Evolutionary conservation across 2,797 vertebrate genomes (phyloP).

Genomic region (Cichlasoma orientale): DNA sequence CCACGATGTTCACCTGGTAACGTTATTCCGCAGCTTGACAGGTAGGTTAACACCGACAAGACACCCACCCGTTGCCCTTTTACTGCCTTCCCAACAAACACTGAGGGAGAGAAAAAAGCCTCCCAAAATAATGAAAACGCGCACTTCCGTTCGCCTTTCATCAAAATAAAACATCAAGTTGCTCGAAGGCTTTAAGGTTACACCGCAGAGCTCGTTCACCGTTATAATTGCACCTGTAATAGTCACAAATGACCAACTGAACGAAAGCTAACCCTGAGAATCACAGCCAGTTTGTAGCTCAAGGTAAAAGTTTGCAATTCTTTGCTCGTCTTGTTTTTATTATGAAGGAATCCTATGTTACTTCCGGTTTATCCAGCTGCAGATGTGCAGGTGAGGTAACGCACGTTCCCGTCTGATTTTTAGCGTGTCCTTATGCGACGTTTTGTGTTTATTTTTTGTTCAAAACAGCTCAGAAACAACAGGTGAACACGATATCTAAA

Average conservation of each 20-base stretch:
- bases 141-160: slow-evolving; percentile 30
- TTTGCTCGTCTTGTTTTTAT: no score
- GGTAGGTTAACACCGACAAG: slow-evolving; percentile 48
- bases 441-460: neutral
- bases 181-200: neutral
- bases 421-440: fast-evolving
- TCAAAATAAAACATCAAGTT: slow-evolving; percentile 41
- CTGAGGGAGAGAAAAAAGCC: neutral
- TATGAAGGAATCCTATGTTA: fast-evolving
- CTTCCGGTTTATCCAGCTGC: slow-evolving; percentile 4
- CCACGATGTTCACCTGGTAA: neutral
- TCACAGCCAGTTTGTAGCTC: neutral
- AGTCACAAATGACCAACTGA: neutral
- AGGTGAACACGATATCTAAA: fast-evolving
- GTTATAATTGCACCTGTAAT: neutral
- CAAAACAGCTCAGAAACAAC: neutral
- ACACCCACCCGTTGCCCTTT: neutral
- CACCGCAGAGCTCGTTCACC: neutral
- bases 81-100: neutral
- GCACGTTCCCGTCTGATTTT: neutral
- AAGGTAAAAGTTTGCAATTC: neutral
- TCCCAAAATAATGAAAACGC: fast-evolving
- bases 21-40: slow-evolving; percentile 34
- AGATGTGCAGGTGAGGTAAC: neutral
- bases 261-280: neutral